Base-by-base conservation (phyloP, 2,113 vertebrate genomes). In the Alligator mississippiensis region DNA sequence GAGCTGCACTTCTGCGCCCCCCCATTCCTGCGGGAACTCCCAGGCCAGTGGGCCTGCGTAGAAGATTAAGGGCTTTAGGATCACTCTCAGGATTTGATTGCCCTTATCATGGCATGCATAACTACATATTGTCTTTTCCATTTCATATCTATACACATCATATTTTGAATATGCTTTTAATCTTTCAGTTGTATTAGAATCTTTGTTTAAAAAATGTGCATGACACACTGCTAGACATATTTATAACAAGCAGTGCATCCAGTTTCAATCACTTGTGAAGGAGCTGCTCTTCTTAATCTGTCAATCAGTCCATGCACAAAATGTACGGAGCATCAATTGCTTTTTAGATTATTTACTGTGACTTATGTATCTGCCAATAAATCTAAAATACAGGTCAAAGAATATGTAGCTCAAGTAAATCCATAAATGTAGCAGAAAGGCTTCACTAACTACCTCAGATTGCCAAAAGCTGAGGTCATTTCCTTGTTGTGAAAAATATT, bases 301-400 rank as follows among this genome's bases (percentile, higher is more conserved):
- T 97, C 98, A 97, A 85, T 97, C 57, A 96, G 94, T 83, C 94
- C 95, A 95, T 82, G 96, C 93, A 96, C 82, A 97, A 97, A 96
- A 96, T 83, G 92, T 94, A 96, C 90, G n/a, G 95, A 95, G 93
- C 97, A 96, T 97, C 96, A 97, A 80, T 94, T 97, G 95, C 96
- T 96, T 97, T 98, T 98, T 97, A 97, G 93, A 93, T 97, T 97
- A 97, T 97, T 97, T 97, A 98, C 97, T 97, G 94, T 97, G 95
- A 97, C 97, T 98, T 97, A 97, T 93, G 96, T 97, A 98, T 97
- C 97, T 98, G 97, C 96, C 97, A 98, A 98, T 98, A 98, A 98
- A 98, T 98, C 97, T 97, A 94, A 97, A 97, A 97, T 95, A 93
- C 97, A 97, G 96, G 97, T 98, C 97, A 97, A 97, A 98, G 95